Evolutionary conservation across 1,140 invertebrate species (phyloP).

Genomic region (Papilio helenus): DNA sequence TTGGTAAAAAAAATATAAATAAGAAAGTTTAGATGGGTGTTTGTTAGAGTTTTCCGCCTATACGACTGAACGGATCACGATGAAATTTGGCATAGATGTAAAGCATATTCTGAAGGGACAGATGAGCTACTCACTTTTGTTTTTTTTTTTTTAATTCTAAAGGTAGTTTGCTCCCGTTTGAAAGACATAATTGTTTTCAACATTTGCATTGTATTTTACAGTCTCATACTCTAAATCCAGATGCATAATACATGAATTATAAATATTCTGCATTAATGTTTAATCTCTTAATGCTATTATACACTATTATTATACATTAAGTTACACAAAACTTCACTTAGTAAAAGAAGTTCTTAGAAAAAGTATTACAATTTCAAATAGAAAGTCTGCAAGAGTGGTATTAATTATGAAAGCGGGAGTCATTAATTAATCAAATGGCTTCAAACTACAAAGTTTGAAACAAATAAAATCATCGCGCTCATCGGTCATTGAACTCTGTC

Average conservation of each 20-base stretch:
- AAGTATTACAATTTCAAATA: background rate
- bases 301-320: background rate
- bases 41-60: too few species aligned
- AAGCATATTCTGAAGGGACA: too few species aligned
- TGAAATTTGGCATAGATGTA: too few species aligned
- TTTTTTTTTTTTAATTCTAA: too few species aligned
- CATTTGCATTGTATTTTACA: too few species aligned
- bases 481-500: conserved; percentile 64
- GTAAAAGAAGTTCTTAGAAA: background rate
- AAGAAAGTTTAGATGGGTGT: too few species aligned
- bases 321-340: background rate
- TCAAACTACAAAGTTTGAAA: conserved; percentile 40
- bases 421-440: conserved; percentile 42
- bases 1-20: too few species aligned
- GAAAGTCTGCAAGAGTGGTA: background rate
- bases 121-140: too few species aligned
- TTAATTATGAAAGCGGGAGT: conserved; percentile 29
- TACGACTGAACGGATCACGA: too few species aligned
- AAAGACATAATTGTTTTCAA: too few species aligned
- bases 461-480: conserved; percentile 41
- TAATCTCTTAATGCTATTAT: background rate
- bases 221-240: background rate
- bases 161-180: too few species aligned
- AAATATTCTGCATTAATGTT: background rate
- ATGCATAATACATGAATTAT: background rate